These are phyloP conservation scores for Blomia tropicalis DNA, from an alignment of 2,888 invertebrate genomes.

Conservation along the genomic window DNA sequence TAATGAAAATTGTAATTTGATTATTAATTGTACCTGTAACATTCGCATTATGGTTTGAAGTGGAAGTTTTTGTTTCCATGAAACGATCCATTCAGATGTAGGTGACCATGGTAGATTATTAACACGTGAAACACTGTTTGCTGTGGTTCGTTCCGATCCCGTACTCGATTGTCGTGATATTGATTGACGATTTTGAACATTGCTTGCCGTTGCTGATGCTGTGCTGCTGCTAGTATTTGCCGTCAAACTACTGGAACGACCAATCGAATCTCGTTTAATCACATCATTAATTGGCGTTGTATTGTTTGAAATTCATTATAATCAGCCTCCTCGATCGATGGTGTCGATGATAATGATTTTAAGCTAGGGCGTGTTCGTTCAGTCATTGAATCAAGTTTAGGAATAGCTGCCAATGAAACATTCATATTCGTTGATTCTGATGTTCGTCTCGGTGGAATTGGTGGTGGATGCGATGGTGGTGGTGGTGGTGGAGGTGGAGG, in stretches of 20 bases:
- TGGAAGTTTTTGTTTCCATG: conserved; percentile 92
- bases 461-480: neutral
- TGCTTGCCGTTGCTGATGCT: neutral
- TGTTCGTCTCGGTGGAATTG: neutral
- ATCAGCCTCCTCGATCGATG: neutral
- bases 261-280: neutral
- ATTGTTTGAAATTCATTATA: neutral
- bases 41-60: conserved; percentile 97
- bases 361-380: conserved; percentile 26
- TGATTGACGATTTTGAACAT: neutral
- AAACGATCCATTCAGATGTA: conserved; percentile 83
- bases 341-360: neutral
- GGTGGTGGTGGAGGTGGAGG: neutral
- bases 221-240: neutral
- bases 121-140: neutral
- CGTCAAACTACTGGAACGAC: too few species aligned
- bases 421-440: conserved; percentile 53
- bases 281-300: neutral
- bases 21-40: conserved; percentile 47
- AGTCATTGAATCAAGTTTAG: conserved; percentile 40
- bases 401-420: conserved; percentile 74
- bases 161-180: conserved; percentile 23
- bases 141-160: conserved; percentile 17
- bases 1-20: neutral
- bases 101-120: conserved; percentile 53